Percentiles rank a stretch among this genome's conserved stretches.
Conservation (phyloP, 2,888 invertebrate species). For the Chalcis sispes region DNA sequence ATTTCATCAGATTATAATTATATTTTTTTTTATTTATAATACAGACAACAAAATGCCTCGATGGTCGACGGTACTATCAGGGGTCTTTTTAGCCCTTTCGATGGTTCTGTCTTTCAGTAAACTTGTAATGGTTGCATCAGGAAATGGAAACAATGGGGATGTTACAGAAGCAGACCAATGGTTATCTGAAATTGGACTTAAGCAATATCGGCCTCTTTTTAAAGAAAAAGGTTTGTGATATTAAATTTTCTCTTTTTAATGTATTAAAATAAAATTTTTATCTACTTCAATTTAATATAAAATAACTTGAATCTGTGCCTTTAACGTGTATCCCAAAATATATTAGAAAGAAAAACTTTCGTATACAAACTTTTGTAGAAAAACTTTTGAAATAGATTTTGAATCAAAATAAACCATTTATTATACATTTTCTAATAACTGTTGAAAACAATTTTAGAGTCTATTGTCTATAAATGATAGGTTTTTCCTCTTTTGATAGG, state of each 20-base stretch:
- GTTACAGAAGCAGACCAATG: slow-evolving; percentile 84
- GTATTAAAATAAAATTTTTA: neutral
- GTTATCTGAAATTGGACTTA: slow-evolving; percentile 85
- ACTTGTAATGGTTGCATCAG: slow-evolving; percentile 71
- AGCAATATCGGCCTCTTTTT: slow-evolving; percentile 84
- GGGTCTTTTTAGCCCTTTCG: slow-evolving; percentile 73
- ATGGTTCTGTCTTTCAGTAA: slow-evolving; percentile 74
- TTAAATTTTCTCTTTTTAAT: slow-evolving; percentile 8
- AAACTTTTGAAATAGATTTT: too few relatives aligned
- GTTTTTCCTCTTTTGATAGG: slow-evolving; percentile 5
- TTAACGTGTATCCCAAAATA: too few relatives aligned
- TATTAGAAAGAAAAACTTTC: slow-evolving; percentile 4
- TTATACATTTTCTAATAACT: too few relatives aligned
- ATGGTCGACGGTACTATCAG: slow-evolving; percentile 75
- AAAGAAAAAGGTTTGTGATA: slow-evolving; percentile 81
- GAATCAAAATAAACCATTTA: too few relatives aligned
- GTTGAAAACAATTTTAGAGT: too few relatives aligned
- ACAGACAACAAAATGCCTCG: slow-evolving; percentile 72
- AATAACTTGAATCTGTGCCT: neutral
- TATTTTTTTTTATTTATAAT: slow-evolving; percentile 36
- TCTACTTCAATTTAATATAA: too few relatives aligned
- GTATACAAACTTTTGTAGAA: too few relatives aligned
- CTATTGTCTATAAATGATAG: too few relatives aligned
- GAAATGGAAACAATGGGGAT: slow-evolving; percentile 76
- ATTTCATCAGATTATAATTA: neutral